Percentiles rank a stretch among this genome's conserved stretches.
phyloP scores from a whole-genome alignment of 1,140 invertebrate species.

The Lasioglossum baleicum region DNA sequence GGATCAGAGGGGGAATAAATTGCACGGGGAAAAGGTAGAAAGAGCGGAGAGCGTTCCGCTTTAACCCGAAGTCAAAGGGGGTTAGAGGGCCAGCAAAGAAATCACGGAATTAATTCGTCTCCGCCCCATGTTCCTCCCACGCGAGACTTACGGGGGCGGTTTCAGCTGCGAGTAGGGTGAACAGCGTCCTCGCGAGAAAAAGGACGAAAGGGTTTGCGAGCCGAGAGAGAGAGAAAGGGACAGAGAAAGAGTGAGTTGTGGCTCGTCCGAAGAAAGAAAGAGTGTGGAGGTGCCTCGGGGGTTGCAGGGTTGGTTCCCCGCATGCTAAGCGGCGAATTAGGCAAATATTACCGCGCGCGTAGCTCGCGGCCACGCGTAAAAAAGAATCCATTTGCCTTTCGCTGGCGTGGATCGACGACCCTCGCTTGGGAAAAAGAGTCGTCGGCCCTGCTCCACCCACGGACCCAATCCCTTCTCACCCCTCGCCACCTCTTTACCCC shows the following conservation, averaged over 20 bases:
- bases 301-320: conserved; percentile 13
- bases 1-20: no score
- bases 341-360: conserved; percentile 19
- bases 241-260: no score
- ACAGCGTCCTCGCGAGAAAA: background rate
- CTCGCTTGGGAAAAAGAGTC: background rate
- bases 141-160: background rate
- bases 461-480: background rate
- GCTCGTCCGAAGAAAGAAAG: background rate
- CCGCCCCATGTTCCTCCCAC: background rate
- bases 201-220: no score
- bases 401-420: conserved; percentile 6
- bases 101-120: background rate
- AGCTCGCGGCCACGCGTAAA: conserved; percentile 20
- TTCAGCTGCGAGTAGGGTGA: no score
- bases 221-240: no score
- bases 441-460: background rate
- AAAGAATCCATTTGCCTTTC: conserved; percentile 28
- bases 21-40: no score
- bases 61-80: background rate
- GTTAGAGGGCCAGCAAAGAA: background rate
- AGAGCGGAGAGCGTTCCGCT: no score
- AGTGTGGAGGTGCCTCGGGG: background rate
- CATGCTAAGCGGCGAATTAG: conserved; percentile 42
- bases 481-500: background rate